These are phyloP conservation scores for Dynastes hyllus DNA, from an alignment of 2,888 invertebrate species.

Conservation along the genomic window DNA sequence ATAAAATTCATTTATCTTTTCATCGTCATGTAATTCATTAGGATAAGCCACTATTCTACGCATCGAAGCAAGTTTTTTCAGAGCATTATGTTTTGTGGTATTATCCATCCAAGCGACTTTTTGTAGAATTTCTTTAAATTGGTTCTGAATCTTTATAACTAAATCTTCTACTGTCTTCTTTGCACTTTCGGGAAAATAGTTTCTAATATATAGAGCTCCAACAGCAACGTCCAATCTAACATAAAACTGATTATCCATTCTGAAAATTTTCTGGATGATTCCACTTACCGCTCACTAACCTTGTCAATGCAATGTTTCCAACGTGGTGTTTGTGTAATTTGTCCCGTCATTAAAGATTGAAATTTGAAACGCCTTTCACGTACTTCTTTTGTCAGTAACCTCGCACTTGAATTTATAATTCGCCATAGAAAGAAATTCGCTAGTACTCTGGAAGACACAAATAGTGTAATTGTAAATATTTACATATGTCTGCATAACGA, in stretches of 20 bases:
- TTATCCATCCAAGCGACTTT: slow-evolving; percentile 96
- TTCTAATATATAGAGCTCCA: slow-evolving; percentile 90
- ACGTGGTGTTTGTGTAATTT: slow-evolving; percentile 87
- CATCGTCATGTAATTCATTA: slow-evolving; percentile 87
- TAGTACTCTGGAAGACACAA: neutral
- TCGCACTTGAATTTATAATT: slow-evolving; percentile 85
- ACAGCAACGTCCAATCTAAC: slow-evolving; percentile 82
- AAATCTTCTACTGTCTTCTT: slow-evolving; percentile 89
- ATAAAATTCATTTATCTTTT: slow-evolving; percentile 87
- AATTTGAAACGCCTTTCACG: slow-evolving; percentile 87
- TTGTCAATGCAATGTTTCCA: slow-evolving; percentile 95
- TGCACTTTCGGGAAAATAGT: slow-evolving; percentile 89
- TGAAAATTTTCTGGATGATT: neutral
- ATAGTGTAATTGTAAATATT: neutral
- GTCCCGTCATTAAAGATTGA: slow-evolving; percentile 86
- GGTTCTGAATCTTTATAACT: slow-evolving; percentile 87
- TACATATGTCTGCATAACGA: neutral
- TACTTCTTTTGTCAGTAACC: slow-evolving; percentile 85
- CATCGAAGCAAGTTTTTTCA: slow-evolving; percentile 88
- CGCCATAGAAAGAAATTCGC: slow-evolving; percentile 65
- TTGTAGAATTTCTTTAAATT: slow-evolving; percentile 86
- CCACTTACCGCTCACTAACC: slow-evolving; percentile 80
- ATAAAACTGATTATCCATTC: slow-evolving; percentile 51
- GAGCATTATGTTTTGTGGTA: slow-evolving; percentile 82
- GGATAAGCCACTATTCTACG: slow-evolving; percentile 94